phyloP scores from a whole-genome alignment of 2,888 invertebrate genomes.

The Megaustenia siamemsis region DNA sequence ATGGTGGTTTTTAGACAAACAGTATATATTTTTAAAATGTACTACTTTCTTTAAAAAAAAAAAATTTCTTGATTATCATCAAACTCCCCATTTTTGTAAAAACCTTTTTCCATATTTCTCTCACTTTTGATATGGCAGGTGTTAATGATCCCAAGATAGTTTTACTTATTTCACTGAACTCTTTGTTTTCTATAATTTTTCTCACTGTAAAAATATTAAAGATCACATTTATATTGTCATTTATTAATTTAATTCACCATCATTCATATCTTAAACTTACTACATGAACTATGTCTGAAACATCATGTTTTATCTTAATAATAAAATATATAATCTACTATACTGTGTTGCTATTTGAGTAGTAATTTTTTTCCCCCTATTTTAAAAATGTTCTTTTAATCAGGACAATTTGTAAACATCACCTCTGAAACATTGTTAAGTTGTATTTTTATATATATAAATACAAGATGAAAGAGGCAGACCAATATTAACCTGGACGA shows the following conservation, averaged over 20 bases:
- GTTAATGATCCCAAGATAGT: not conserved
- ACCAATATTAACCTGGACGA: no score
- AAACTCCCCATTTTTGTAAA: not conserved
- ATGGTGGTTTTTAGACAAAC: not conserved
- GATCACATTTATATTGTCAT: not conserved
- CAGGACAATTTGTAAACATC: not conserved
- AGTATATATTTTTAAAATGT: not conserved
- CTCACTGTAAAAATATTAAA: not conserved
- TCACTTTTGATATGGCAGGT: not conserved
- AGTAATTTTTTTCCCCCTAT: not conserved
- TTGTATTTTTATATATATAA: no score
- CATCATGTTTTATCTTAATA: not conserved
- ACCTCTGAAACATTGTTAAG: not conserved
- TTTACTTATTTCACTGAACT: not conserved
- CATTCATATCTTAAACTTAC: not conserved
- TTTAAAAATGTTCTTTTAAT: not conserved
- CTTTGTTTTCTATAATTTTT: not conserved
- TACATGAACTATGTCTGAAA: not conserved
- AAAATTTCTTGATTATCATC: not conserved
- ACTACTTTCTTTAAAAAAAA: not conserved
- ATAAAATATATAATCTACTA: not conserved
- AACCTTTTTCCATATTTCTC: not conserved
- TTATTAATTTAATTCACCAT: not conserved
- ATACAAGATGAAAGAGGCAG: no score
- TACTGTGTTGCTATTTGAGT: not conserved